These are phyloP conservation scores for Diabrotica balteata DNA, from an alignment of 2,888 invertebrate species.

Conservation along the genomic window DNA sequence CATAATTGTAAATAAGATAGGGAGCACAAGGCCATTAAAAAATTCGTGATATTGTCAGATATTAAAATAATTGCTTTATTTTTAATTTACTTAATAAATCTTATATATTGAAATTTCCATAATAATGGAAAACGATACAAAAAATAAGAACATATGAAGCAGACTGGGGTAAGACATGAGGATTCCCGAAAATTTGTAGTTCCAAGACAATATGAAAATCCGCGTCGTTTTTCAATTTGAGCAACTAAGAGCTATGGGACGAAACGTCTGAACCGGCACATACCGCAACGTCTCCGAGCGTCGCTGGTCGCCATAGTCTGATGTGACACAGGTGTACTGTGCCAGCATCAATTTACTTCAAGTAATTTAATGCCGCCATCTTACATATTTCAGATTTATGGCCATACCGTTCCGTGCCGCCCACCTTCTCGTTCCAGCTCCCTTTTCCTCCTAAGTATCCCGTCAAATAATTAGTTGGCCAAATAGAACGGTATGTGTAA, in stretches of 20 bases:
- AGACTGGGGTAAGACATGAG: no score
- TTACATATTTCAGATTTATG: conserved; percentile 54
- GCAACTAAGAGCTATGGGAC: not conserved
- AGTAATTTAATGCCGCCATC: conserved; percentile 53
- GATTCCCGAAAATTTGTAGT: not conserved
- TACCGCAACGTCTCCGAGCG: conserved; percentile 15
- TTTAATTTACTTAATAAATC: no score
- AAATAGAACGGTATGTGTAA: conserved; percentile 17
- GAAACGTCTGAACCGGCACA: conserved; percentile 3
- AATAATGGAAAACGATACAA: no score
- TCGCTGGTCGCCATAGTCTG: conserved; percentile 24
- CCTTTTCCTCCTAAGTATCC: conserved; percentile 15
- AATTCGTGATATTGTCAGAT: no score
- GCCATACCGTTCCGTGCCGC: conserved; percentile 38
- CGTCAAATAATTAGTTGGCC: conserved; percentile 18
- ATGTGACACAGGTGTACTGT: conserved; percentile 43
- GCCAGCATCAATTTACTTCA: conserved; percentile 48
- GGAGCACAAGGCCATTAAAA: no score
- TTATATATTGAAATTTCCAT: no score
- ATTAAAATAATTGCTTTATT: no score
- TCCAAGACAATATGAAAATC: not conserved
- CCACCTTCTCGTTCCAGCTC: conserved; percentile 17
- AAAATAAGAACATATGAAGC: no score
- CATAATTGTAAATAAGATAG: no score
- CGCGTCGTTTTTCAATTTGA: conserved; percentile 8